Percentiles rank a stretch among this genome's conserved stretches.
phyloP scores from a whole-genome alignment of 1,140 invertebrate genomes.

The Bombus sibiricus region DNA sequence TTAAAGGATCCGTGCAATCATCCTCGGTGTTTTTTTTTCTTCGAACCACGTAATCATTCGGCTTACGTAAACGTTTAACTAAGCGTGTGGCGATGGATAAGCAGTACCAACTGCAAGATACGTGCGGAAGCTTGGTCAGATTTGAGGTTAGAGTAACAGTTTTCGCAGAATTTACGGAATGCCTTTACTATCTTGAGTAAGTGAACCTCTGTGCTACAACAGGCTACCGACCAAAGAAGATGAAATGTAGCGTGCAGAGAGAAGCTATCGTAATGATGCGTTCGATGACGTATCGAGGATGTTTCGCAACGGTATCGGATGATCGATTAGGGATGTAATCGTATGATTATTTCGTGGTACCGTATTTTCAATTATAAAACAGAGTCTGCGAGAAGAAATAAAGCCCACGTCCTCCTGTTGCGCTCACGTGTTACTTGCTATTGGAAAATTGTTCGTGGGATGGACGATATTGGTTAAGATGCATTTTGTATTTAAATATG shows the following conservation, averaged over 20 bases:
- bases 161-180: background rate
- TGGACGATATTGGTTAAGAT: too few relatives aligned
- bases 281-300: background rate
- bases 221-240: background rate
- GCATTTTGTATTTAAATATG: too few relatives aligned
- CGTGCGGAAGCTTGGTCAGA: background rate
- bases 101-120: background rate
- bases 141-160: background rate
- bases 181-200: background rate
- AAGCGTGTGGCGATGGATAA: background rate
- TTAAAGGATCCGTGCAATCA: background rate
- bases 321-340: slow-evolving; percentile 12
- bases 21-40: background rate
- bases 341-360: background rate
- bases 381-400: background rate
- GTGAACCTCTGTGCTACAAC: background rate
- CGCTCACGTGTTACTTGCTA: too few relatives aligned
- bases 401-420: background rate
- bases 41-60: background rate
- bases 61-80: slow-evolving; percentile 8
- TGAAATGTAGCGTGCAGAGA: background rate
- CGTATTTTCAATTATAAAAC: background rate
- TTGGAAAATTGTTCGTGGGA: too few relatives aligned
- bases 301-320: background rate
- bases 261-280: background rate